phyloP scores from a whole-genome alignment of 2,888 invertebrate species.

The Rhabditoides inermis region DNA sequence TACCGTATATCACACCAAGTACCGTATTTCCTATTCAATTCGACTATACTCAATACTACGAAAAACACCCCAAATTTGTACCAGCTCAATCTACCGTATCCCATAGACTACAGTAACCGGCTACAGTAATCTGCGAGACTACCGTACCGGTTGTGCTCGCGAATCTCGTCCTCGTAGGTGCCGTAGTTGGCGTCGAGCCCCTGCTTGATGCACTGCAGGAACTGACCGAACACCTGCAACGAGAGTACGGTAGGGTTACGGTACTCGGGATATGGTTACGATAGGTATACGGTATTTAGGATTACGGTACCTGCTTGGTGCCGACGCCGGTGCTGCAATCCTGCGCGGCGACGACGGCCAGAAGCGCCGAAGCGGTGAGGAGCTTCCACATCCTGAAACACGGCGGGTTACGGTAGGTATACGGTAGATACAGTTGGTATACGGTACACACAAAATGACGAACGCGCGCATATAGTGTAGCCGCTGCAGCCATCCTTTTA shows the following conservation, averaged over 20 bases:
- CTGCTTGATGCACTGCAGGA: conserved; percentile 45
- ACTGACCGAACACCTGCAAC: conserved; percentile 31
- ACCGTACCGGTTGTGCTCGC: conserved; percentile 37
- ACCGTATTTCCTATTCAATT: too few relatives aligned
- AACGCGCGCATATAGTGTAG: background rate
- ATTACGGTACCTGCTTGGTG: conserved; percentile 18
- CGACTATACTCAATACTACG: too few relatives aligned
- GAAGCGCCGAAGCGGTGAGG: background rate
- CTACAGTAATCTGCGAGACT: too few relatives aligned
- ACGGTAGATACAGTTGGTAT: too few relatives aligned
- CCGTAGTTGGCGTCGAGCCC: conserved; percentile 47
- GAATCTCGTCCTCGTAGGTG: conserved; percentile 43
- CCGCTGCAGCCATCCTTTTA: background rate
- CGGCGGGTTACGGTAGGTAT: too few relatives aligned
- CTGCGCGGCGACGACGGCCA: conserved; percentile 21
- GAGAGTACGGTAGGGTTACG: background rate
- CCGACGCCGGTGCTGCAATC: conserved; percentile 30
- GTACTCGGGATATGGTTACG: background rate
- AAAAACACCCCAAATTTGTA: too few relatives aligned
- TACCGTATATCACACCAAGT: too few relatives aligned
- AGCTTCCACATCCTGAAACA: background rate
- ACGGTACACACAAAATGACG: too few relatives aligned
- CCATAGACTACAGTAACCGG: too few relatives aligned
- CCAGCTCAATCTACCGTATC: too few relatives aligned
- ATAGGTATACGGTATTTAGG: background rate